phyloP scores from a whole-genome alignment of 1,140 invertebrate genomes.

The Heliconius melpomene region DNA sequence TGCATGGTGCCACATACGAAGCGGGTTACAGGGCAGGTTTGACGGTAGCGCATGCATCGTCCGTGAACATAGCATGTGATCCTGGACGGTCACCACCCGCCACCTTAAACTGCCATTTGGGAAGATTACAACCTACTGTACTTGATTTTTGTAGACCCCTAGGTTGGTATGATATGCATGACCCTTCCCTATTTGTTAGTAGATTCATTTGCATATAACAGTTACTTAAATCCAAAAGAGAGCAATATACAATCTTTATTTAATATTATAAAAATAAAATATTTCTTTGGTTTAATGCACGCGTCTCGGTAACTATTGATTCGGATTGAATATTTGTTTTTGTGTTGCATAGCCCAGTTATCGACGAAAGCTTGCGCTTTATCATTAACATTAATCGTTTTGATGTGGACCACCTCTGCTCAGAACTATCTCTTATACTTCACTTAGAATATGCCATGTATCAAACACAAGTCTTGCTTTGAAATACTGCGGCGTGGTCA shows the following conservation, averaged over 20 bases:
- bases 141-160: slow-evolving; percentile 76
- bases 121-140: slow-evolving; percentile 81
- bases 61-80: slow-evolving; percentile 86
- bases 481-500: too few species aligned
- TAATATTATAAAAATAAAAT: too few species aligned
- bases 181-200: slow-evolving; percentile 10
- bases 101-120: slow-evolving; percentile 85
- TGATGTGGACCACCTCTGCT: too few species aligned
- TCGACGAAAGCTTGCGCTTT: too few species aligned
- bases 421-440: too few species aligned
- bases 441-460: too few species aligned
- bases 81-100: slow-evolving; percentile 81
- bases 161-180: slow-evolving; percentile 47
- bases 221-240: background rate
- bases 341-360: too few species aligned
- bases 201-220: background rate
- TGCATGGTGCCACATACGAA: slow-evolving; percentile 87
- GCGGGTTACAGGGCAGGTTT: slow-evolving; percentile 88
- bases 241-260: too few species aligned
- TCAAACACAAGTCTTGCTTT: too few species aligned
- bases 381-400: background rate
- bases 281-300: too few species aligned
- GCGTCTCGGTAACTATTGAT: too few species aligned
- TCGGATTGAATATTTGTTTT: too few species aligned
- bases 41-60: slow-evolving; percentile 89